phyloP scores from a whole-genome alignment of 2,113 vertebrate genomes.

The Dipodomys spectabilis region DNA sequence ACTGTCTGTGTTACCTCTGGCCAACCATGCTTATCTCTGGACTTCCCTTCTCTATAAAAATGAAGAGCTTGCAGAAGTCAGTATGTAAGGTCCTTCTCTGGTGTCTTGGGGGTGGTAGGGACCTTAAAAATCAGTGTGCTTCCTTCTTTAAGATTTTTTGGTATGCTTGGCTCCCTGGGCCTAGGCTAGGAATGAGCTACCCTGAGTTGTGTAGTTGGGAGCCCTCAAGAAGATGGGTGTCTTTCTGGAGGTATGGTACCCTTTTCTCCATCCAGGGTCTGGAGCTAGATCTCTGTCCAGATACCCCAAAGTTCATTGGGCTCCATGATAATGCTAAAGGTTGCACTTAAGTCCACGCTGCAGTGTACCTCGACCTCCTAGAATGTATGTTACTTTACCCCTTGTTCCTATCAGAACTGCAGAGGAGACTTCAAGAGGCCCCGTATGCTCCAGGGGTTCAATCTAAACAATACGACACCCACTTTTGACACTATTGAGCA shows the following conservation, averaged over 20 bases:
- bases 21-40: not conserved
- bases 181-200: slow-evolving; percentile 22
- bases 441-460: not conserved
- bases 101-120: too few species aligned
- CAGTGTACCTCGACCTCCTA: too few species aligned
- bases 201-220: not conserved
- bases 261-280: not conserved
- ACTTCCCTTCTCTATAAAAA: not conserved
- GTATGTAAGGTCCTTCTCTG: not conserved
- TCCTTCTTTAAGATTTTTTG: not conserved
- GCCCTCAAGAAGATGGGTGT: not conserved
- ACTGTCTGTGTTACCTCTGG: not conserved
- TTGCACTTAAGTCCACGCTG: slow-evolving; percentile 2
- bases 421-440: not conserved
- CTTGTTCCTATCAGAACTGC: not conserved
- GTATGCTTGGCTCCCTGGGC: not conserved
- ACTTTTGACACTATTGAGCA: not conserved
- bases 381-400: not conserved
- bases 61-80: not conserved
- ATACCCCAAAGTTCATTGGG: not conserved
- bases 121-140: not conserved
- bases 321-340: not conserved
- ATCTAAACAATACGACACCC: not conserved
- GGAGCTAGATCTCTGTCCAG: not conserved
- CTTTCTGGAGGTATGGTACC: not conserved